Evolutionary conservation across 1,140 invertebrate species (phyloP), one percentile per base, ranked within the genome.

Genomic region (Atta texana): DNA sequence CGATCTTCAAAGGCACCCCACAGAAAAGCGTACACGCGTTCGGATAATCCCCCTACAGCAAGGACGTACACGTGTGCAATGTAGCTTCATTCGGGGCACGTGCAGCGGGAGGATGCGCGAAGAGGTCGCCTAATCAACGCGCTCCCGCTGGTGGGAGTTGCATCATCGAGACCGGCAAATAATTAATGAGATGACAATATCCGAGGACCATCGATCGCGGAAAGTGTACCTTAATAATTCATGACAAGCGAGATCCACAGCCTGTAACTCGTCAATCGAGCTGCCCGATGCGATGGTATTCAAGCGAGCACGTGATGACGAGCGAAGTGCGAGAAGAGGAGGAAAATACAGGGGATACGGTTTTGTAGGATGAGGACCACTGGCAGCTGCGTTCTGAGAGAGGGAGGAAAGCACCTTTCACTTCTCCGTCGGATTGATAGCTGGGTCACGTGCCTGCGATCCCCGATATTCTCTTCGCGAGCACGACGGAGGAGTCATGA

Each of bases 391-490:
- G 72, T 6, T 4, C 64, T 12, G 44, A 49, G 49, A 8, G 12
- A 14, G 49, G 49, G 49, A 49, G 64, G 8, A 5, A 49, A 61
- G 82, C 44, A 28, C 18, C 80, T 59, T 34, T 72, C 78, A 14
- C 53, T 59, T 44, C 31, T 55, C 12, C 63, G 71, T 51, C 63
- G 89, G 86, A 90, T 87, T 84, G 88, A 90, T 87, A 85, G 88
- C 61, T 87, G 18, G 75, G 88, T 90, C 89, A 90, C 89, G 89
- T 89, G 89, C 78, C 85, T 21, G 64, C 57, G 84, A 90, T 87
- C 77, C 88, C 53, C 76, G 77, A 85, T 85, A 74, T 76, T 77
- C 77, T 90, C 88, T 63, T 63, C 72, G 59, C 51, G 63, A 72
- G 31, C 16, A 57, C 39, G 61, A 18, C 44, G 69, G 51, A 55